phyloP scores from a whole-genome alignment of 2,113 vertebrate genomes.

The Coptodon bakossiorum region DNA sequence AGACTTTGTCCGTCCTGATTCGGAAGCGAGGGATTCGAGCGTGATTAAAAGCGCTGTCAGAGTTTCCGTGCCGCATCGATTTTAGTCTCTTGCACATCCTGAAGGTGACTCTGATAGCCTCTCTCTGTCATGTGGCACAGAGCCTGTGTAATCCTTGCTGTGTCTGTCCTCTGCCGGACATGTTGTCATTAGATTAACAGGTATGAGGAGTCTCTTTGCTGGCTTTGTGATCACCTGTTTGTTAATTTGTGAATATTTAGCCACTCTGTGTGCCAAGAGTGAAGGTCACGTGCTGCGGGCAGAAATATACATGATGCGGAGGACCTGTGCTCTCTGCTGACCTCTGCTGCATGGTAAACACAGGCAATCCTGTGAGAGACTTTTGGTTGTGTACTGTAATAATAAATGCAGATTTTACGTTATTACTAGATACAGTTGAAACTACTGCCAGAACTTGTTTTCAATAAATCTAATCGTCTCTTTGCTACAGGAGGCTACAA shows the following conservation, averaged over 20 bases:
- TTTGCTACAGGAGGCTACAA: background rate
- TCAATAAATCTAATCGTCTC: background rate
- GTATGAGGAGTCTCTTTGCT: conserved; percentile 40
- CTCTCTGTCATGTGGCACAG: conserved; percentile 16
- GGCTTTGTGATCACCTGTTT: conserved; percentile 64
- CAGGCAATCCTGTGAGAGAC: background rate
- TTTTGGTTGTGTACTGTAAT: background rate
- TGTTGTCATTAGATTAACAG: conserved; percentile 63
- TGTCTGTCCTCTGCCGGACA: conserved; percentile 32
- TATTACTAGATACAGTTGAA: background rate
- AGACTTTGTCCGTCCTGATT: background rate
- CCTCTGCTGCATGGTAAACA: conserved; percentile 1
- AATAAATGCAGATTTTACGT: background rate
- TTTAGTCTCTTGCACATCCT: conserved; percentile 56
- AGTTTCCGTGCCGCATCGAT: conserved; percentile 56
- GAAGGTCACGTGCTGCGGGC: background rate
- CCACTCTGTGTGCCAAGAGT: conserved; percentile 7
- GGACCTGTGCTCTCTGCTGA: conserved; percentile 24
- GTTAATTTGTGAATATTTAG: conserved; percentile 61
- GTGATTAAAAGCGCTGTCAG: conserved; percentile 47
- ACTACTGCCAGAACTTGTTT: background rate
- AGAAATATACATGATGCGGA: background rate
- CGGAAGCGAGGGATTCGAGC: conserved; percentile 42
- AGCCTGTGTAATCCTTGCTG: conserved; percentile 40
- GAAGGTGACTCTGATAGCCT: conserved; percentile 58